A percentile compares a stretch with the other conserved stretches of the same genome.
phyloP scores from a whole-genome alignment of 2,113 vertebrate species.

The Donacobius atricapilla region DNA sequence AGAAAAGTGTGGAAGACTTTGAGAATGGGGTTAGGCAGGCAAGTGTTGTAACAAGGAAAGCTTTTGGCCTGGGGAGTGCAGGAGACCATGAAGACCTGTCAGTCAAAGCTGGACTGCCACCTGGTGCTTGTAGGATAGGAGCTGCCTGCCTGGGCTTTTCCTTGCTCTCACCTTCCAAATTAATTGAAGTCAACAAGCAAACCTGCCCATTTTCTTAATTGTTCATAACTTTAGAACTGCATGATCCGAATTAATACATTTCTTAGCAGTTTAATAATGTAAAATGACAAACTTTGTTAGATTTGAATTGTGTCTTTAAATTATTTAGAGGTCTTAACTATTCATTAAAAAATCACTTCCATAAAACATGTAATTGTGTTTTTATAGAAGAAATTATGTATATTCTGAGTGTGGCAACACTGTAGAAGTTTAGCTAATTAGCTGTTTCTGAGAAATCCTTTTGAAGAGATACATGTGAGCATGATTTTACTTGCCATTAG shows the following conservation, averaged over 20 bases:
- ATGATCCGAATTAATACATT: background rate
- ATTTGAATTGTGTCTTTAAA: constrained; percentile 15
- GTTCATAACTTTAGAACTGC: background rate
- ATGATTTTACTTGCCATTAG: background rate
- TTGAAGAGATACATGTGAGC: background rate
- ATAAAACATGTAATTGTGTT: constrained; percentile 13
- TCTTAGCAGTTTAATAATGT: background rate
- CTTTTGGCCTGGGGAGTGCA: background rate
- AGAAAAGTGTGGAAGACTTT: background rate
- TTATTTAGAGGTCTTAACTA: constrained; percentile 10
- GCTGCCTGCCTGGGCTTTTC: background rate
- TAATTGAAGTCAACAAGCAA: background rate
- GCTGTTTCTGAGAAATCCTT: background rate
- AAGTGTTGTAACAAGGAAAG: background rate
- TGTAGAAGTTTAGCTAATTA: background rate
- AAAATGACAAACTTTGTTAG: constrained; percentile 1
- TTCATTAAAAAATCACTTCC: constrained; percentile 19
- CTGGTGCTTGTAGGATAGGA: background rate
- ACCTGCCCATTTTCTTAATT: background rate
- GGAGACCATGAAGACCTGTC: background rate
- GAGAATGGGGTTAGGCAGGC: background rate
- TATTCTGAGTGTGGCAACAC: background rate
- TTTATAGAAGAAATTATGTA: background rate
- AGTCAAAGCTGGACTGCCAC: background rate
- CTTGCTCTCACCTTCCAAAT: background rate